phyloP scores from a whole-genome alignment of 2,797 vertebrate species.

The Neopelma chrysocephalum region DNA sequence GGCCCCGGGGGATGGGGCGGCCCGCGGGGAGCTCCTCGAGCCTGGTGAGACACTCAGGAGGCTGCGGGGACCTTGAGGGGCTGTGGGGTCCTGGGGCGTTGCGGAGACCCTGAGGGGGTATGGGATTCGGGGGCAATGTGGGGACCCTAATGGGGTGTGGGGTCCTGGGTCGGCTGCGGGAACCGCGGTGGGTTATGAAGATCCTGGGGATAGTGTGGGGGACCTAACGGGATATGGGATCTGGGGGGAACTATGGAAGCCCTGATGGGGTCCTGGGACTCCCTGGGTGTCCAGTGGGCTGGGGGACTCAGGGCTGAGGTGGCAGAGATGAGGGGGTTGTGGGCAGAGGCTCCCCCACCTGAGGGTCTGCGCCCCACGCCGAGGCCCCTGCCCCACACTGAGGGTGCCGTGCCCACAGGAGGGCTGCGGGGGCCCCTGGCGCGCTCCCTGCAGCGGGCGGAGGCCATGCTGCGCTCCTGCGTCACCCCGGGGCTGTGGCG shows the following conservation, averaged over 20 bases:
- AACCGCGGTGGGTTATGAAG: neutral
- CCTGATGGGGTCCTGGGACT: too few relatives aligned
- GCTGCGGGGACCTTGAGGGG: accelerated
- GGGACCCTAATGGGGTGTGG: neutral
- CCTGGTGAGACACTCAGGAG: neutral
- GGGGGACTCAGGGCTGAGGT: neutral
- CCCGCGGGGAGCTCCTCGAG: neutral
- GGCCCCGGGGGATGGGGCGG: neutral
- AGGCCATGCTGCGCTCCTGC: constrained; percentile 11
- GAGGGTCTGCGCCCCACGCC: neutral
- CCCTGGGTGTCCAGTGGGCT: neutral
- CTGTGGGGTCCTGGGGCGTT: neutral
- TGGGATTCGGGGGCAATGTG: neutral
- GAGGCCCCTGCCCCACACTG: neutral
- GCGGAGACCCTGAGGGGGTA: too few relatives aligned
- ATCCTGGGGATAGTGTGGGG: too few relatives aligned
- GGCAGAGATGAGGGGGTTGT: neutral
- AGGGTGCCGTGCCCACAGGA: neutral
- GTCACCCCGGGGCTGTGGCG: neutral
- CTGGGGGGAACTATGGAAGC: neutral
- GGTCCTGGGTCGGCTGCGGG: neutral
- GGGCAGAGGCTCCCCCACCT: too few relatives aligned
- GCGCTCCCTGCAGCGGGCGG: constrained; percentile 6
- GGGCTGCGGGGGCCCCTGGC: neutral
- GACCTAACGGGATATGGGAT: neutral